phyloP scores from a whole-genome alignment of 1,140 invertebrate species.

The Drosophila gunungcola region DNA sequence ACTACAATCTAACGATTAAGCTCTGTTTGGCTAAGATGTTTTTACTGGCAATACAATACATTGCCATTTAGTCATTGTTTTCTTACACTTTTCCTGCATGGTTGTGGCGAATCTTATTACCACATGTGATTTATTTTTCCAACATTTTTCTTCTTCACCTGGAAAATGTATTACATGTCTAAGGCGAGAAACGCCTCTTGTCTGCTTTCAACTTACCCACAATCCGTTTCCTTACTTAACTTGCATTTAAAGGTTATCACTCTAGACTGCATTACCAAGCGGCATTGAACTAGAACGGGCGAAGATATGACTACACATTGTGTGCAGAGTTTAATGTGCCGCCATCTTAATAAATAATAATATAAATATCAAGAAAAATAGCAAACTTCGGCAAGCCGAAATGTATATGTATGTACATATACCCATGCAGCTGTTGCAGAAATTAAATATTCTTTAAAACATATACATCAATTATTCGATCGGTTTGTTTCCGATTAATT shows the following conservation, averaged over 20 bases:
- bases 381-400: not conserved
- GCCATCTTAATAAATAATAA: not conserved
- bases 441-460: too few relatives aligned
- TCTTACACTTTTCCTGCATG: conserved; percentile 26
- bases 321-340: not conserved
- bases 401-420: too few relatives aligned
- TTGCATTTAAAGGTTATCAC: conserved; percentile 78
- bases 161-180: conserved; percentile 48
- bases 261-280: conserved; percentile 39
- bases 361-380: not conserved
- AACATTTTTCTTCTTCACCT: conserved; percentile 23
- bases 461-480: too few relatives aligned
- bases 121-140: conserved; percentile 33
- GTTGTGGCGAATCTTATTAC: conserved; percentile 37
- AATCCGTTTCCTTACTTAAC: conserved; percentile 44
- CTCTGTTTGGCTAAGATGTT: too few relatives aligned
- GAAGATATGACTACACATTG: not conserved
- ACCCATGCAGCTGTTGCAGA: too few relatives aligned
- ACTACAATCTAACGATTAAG: too few relatives aligned
- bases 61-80: too few relatives aligned
- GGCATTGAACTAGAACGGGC: conserved; percentile 65
- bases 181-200: conserved; percentile 1
- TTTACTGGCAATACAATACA: too few relatives aligned
- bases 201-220: not conserved
- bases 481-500: too few relatives aligned